phyloP scores from a whole-genome alignment of 2,888 invertebrate genomes.

The Hololepta plana region DNA sequence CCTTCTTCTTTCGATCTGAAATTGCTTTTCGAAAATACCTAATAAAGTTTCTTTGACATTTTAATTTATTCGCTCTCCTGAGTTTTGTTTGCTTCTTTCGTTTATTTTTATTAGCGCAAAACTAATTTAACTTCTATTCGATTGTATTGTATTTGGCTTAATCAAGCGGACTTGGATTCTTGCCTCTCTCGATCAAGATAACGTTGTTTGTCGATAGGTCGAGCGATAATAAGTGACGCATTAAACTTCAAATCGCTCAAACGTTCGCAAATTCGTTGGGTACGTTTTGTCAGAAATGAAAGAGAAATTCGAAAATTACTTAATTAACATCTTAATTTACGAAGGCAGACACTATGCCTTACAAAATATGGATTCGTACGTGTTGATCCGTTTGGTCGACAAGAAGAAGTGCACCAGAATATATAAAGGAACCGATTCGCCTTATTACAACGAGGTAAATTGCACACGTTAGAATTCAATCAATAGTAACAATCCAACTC shows the following conservation, averaged over 20 bases:
- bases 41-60: no score
- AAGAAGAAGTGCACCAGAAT: slow-evolving; percentile 38
- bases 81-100: slow-evolving; percentile 5
- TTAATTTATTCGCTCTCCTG: no score
- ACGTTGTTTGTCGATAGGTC: no score
- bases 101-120: slow-evolving; percentile 4
- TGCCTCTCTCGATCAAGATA: no score
- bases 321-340: slow-evolving; percentile 45
- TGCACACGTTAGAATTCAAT: slow-evolving; percentile 2
- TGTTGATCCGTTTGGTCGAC: slow-evolving; percentile 42
- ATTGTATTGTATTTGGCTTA: no score
- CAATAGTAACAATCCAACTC: slow-evolving; percentile 1
- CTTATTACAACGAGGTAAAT: slow-evolving; percentile 48
- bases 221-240: no score
- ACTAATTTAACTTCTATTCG: no score
- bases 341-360: slow-evolving; percentile 41
- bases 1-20: no score
- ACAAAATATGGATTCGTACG: slow-evolving; percentile 37
- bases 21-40: no score
- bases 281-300: neutral
- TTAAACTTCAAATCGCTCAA: no score
- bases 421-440: slow-evolving; percentile 38
- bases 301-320: slow-evolving; percentile 25
- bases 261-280: no score
- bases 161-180: no score